Conservation (phyloP, 2,888 invertebrate species). For the Clusia tigrina region DNA sequence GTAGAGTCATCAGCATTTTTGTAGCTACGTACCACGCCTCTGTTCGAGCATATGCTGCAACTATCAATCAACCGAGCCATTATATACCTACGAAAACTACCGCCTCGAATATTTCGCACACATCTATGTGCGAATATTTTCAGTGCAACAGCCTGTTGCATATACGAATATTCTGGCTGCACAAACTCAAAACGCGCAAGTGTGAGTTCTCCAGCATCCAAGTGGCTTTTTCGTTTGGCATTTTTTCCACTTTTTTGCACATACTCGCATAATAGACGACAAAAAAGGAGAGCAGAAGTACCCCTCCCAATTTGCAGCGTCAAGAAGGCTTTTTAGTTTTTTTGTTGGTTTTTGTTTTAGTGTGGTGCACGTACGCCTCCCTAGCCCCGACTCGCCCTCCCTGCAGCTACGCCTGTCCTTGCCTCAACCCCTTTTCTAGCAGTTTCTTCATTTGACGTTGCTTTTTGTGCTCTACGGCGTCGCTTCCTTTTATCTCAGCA, state of each 20-base stretch:
- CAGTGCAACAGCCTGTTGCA: slow-evolving; percentile 16
- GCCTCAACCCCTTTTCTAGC: not conserved
- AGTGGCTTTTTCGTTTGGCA: not conserved
- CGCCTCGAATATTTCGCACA: not conserved
- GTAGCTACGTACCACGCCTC: too few relatives aligned
- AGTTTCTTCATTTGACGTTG: slow-evolving; percentile 6
- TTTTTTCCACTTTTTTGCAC: slow-evolving; percentile 6
- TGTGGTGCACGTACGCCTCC: not conserved
- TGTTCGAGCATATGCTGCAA: too few relatives aligned
- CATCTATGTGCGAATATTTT: too few relatives aligned
- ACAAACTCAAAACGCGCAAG: slow-evolving; percentile 26
- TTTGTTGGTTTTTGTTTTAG: too few relatives aligned
- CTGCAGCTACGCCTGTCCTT: not conserved
- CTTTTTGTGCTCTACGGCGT: not conserved
- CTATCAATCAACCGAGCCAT: too few relatives aligned
- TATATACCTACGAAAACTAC: too few relatives aligned
- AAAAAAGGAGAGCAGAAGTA: slow-evolving; percentile 9
- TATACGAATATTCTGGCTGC: not conserved
- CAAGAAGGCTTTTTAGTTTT: too few relatives aligned
- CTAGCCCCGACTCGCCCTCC: not conserved
- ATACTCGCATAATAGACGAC: not conserved
- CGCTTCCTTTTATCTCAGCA: not conserved
- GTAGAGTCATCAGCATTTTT: too few relatives aligned
- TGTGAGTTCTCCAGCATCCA: slow-evolving; percentile 25
- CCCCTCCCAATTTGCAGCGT: too few relatives aligned